A percentile compares a stretch with the other conserved stretches of the same genome.
phyloP scores from a whole-genome alignment of 2,888 invertebrate species.

The Habrosyne pyritoides region DNA sequence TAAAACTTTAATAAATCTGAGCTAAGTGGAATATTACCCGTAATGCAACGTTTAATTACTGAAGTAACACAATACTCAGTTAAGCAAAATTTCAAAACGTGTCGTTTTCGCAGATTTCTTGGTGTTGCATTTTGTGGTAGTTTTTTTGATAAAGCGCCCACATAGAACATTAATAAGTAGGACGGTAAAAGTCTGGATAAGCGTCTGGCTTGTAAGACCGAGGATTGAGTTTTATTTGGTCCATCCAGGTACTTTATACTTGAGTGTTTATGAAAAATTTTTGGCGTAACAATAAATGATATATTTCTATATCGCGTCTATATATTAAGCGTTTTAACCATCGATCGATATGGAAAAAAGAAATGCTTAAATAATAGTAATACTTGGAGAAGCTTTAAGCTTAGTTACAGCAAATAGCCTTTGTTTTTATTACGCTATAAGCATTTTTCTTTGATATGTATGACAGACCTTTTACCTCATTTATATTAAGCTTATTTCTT shows the following conservation, averaged over 20 bases:
- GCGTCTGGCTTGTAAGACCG: neutral
- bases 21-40: conserved; percentile 37
- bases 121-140: neutral
- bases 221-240: neutral
- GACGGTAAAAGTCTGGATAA: neutral
- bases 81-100: neutral
- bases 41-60: conserved; percentile 32
- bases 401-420: no score
- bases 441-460: no score
- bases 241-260: neutral
- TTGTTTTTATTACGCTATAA: no score
- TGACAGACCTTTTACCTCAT: no score
- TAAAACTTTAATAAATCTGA: conserved; percentile 48
- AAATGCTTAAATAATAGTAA: no score
- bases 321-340: no score
- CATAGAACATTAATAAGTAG: neutral
- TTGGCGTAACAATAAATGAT: neutral
- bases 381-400: no score
- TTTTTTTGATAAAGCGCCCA: neutral
- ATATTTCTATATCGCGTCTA: no score
- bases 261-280: neutral
- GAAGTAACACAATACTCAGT: conserved; percentile 18
- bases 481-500: no score
- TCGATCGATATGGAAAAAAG: no score
- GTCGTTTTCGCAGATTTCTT: neutral